These are phyloP conservation scores for Edolisoma coerulescens DNA, from an alignment of 2,113 vertebrate genomes.

Conservation along the genomic window DNA sequence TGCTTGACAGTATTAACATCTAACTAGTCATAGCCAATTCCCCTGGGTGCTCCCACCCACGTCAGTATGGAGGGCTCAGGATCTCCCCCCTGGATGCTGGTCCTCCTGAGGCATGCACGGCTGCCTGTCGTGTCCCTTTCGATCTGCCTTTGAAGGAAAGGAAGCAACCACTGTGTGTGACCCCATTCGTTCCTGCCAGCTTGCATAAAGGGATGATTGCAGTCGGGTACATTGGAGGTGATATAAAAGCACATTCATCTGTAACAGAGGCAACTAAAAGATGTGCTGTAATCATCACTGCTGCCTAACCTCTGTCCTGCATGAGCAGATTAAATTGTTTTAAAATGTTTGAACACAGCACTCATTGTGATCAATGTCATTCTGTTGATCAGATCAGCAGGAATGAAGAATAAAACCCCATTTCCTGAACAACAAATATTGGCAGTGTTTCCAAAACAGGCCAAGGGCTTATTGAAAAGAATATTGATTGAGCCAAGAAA, in stretches of 20 bases:
- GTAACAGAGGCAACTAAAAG: background rate
- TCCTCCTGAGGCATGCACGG: rapidly evolving
- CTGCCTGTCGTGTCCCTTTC: rapidly evolving
- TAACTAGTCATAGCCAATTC: background rate
- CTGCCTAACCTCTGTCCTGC: slow-evolving; percentile 5
- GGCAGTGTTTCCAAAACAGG: slow-evolving; percentile 22
- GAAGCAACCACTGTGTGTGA: background rate
- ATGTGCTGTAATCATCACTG: background rate
- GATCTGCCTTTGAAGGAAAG: background rate
- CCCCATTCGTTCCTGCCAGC: background rate
- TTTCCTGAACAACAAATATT: slow-evolving; percentile 38
- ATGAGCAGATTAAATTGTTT: slow-evolving; percentile 8
- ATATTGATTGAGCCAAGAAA: slow-evolving; percentile 61
- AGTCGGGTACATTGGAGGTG: rapidly evolving
- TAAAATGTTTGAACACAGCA: background rate
- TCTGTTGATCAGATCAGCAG: background rate
- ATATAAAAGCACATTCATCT: background rate
- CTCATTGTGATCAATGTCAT: slow-evolving; percentile 22
- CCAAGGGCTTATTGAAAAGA: slow-evolving; percentile 36
- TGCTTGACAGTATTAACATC: background rate
- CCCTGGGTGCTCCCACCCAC: background rate
- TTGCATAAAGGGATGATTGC: background rate
- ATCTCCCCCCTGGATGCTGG: background rate
- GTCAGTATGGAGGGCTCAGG: background rate
- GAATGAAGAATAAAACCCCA: slow-evolving; percentile 42